These are phyloP conservation scores for Mus minutoides DNA, from an alignment of 2,797 vertebrate genomes.

Conservation along the genomic window DNA sequence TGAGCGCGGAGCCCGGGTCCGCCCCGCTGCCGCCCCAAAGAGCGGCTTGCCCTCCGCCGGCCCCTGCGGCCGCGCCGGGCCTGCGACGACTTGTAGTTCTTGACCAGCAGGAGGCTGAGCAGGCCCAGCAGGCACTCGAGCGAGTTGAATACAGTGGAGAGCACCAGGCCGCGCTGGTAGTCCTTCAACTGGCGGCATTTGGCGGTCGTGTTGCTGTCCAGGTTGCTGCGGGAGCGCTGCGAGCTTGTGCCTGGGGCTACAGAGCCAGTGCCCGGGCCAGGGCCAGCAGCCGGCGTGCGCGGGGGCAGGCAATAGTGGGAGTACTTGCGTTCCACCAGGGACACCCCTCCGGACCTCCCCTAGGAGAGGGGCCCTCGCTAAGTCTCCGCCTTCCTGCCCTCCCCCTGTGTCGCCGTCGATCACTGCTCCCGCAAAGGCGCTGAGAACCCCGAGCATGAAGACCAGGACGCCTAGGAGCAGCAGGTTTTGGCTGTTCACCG, in stretches of 20 bases:
- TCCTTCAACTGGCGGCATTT: slow-evolving; percentile 93
- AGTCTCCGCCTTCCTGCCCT: neutral
- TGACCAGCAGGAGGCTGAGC: slow-evolving; percentile 93
- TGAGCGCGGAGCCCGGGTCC: slow-evolving; percentile 83
- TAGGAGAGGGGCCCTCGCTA: neutral
- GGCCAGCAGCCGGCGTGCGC: slow-evolving; percentile 78
- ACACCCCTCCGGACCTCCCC: slow-evolving; percentile 82
- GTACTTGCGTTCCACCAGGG: slow-evolving; percentile 95
- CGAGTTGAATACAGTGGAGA: slow-evolving; percentile 95
- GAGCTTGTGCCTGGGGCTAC: slow-evolving; percentile 56
- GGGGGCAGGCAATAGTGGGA: slow-evolving; percentile 93
- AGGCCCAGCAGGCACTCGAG: slow-evolving; percentile 95
- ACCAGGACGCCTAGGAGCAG: slow-evolving; percentile 95
- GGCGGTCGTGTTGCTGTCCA: slow-evolving; percentile 79
- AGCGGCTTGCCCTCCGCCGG: slow-evolving; percentile 80
- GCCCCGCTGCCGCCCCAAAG: slow-evolving; percentile 77
- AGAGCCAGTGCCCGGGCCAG: slow-evolving; percentile 60
- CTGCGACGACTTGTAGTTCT: slow-evolving; percentile 93
- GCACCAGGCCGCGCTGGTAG: slow-evolving; percentile 94
- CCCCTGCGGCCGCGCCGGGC: slow-evolving; percentile 82
- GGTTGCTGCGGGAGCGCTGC: slow-evolving; percentile 70
- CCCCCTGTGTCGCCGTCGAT: slow-evolving; percentile 94
- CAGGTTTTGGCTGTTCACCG: slow-evolving; percentile 92
- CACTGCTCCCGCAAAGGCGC: slow-evolving; percentile 96
- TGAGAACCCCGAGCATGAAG: slow-evolving; percentile 95